phyloP scores from a whole-genome alignment of 2,888 invertebrate species.

The Melikaiella ostensackeni region DNA sequence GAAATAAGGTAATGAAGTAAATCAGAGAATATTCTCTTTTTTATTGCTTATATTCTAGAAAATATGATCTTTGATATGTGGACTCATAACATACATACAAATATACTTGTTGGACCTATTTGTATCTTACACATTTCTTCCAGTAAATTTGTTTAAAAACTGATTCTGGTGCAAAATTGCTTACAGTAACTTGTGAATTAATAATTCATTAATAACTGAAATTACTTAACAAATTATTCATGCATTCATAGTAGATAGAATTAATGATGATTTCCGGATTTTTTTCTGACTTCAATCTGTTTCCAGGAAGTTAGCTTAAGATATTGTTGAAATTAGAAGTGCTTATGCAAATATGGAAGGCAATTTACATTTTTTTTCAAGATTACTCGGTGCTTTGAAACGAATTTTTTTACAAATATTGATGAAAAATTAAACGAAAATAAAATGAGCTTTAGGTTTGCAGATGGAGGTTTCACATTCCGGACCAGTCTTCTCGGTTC shows the following conservation, averaged over 20 bases:
- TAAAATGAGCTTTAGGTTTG: constrained; percentile 68
- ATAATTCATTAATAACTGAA: neutral
- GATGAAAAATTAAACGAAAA: constrained; percentile 62
- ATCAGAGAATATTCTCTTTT: constrained; percentile 49
- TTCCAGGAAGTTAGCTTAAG: neutral
- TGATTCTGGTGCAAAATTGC: neutral
- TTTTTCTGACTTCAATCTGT: too few species aligned
- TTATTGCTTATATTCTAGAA: constrained; percentile 66
- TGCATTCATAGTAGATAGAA: too few species aligned
- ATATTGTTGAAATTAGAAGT: neutral
- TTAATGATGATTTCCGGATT: too few species aligned
- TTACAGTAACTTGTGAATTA: neutral
- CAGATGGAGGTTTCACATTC: constrained; percentile 67
- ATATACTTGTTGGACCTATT: constrained; percentile 52
- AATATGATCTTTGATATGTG: constrained; percentile 72
- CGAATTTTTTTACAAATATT: neutral
- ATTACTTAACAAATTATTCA: neutral
- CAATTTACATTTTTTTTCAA: neutral
- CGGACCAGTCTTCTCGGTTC: constrained; percentile 77
- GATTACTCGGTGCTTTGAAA: neutral
- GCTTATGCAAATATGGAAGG: neutral
- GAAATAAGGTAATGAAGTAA: neutral
- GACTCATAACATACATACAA: constrained; percentile 67
- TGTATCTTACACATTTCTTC: constrained; percentile 3
- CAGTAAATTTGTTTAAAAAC: neutral